Conservation (phyloP, 64 coral and sea anemone genomes). For the Actinia equina region DNA sequence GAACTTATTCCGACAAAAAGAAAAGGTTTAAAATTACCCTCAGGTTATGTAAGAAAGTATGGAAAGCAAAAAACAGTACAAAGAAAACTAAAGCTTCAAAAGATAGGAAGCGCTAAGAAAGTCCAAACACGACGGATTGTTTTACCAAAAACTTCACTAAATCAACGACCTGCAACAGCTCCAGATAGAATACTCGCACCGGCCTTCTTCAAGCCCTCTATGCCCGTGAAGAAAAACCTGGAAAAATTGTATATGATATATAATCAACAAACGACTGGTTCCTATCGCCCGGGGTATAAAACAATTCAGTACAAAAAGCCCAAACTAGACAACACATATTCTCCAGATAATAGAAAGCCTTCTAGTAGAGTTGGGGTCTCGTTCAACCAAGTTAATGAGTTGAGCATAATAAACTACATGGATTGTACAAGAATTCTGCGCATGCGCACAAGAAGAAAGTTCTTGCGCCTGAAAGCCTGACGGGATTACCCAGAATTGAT, state of each 20-base stretch:
- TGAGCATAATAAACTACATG: slow-evolving; percentile 5
- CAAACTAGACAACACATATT: background rate
- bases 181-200: slow-evolving; percentile 19
- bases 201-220: slow-evolving; percentile 21
- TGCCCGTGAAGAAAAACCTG: slow-evolving; percentile 46
- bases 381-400: slow-evolving; percentile 5
- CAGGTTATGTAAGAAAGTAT: background rate
- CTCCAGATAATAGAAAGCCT: background rate
- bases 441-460: background rate
- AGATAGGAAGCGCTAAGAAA: background rate
- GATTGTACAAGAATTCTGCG: background rate
- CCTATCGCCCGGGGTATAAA: slow-evolving; percentile 64
- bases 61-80: background rate
- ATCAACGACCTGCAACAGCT: background rate
- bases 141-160: background rate
- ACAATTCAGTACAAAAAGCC: background rate
- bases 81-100: slow-evolving; percentile 2
- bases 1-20: slow-evolving; percentile 7
- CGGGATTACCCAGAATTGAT: background rate
- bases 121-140: background rate
- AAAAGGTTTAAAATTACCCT: background rate
- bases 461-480: background rate
- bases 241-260: slow-evolving; percentile 54
- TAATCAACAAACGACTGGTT: slow-evolving; percentile 70
- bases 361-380: background rate